These are phyloP conservation scores for Huso huso DNA, from an alignment of 2,797 vertebrate genomes.

Conservation along the genomic window DNA sequence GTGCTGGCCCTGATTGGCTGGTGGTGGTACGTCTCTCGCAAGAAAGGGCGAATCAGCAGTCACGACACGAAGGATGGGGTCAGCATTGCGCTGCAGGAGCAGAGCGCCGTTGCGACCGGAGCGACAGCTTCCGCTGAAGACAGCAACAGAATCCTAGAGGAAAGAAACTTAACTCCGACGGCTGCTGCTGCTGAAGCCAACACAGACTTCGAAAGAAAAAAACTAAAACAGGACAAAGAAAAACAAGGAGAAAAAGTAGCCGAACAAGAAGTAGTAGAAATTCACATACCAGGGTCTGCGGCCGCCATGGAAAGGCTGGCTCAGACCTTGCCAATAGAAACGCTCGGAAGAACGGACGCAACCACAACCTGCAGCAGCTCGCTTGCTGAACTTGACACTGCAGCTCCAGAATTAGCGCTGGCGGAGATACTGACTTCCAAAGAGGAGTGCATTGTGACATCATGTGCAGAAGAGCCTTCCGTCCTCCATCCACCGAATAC, in stretches of 20 bases:
- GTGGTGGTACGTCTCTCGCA: slow-evolving; percentile 89
- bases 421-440: not conserved
- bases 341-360: slow-evolving; percentile 22
- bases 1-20: slow-evolving; percentile 82
- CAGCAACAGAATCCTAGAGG: slow-evolving; percentile 58
- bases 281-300: slow-evolving; percentile 25
- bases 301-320: slow-evolving; percentile 20
- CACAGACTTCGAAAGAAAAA: slow-evolving; percentile 21
- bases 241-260: slow-evolving; percentile 9
- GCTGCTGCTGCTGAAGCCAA: slow-evolving; percentile 22
- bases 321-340: not conserved
- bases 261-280: slow-evolving; percentile 37
- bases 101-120: slow-evolving; percentile 29
- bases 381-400: slow-evolving; percentile 5
- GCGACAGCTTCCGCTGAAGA: slow-evolving; percentile 39
- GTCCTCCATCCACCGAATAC: not conserved
- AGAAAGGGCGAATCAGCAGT: slow-evolving; percentile 64
- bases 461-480: not conserved
- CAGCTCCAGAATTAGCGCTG: slow-evolving; percentile 15
- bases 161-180: slow-evolving; percentile 22
- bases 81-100: not conserved
- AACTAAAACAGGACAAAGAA: slow-evolving; percentile 22
- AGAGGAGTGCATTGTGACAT: not conserved
- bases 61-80: slow-evolving; percentile 34
- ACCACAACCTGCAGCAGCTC: slow-evolving; percentile 1